phyloP scores from a whole-genome alignment of 2,888 invertebrate genomes.

The Omphaloscelis lunosa region DNA sequence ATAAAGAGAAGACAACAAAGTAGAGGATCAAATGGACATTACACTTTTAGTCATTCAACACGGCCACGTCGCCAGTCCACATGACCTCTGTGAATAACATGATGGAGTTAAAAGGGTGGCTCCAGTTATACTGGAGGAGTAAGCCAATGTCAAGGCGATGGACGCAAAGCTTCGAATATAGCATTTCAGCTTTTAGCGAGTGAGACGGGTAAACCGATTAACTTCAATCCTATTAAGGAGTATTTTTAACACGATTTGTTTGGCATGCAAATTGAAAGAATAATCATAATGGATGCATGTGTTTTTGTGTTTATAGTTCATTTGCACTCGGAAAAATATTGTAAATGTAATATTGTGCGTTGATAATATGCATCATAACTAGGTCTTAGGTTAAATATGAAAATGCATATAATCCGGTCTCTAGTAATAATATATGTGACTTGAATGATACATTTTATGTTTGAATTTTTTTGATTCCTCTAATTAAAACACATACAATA shows the following conservation, averaged over 20 bases:
- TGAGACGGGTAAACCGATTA: slow-evolving; percentile 45
- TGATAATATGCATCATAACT: too few relatives aligned
- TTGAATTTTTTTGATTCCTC: slow-evolving; percentile 19
- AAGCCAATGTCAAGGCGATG: slow-evolving; percentile 70
- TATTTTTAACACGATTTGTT: slow-evolving; percentile 22
- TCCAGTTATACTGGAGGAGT: slow-evolving; percentile 36
- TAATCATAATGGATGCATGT: background rate
- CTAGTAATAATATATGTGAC: background rate
- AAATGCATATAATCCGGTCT: too few relatives aligned
- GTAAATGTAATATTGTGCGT: too few relatives aligned
- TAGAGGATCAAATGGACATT: slow-evolving; percentile 72
- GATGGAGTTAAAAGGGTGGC: slow-evolving; percentile 38
- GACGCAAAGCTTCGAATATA: slow-evolving; percentile 58
- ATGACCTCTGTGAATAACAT: slow-evolving; percentile 9
- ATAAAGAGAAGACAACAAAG: slow-evolving; percentile 70
- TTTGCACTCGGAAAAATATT: too few relatives aligned
- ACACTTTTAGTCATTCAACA: slow-evolving; percentile 69
- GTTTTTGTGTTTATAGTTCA: too few relatives aligned
- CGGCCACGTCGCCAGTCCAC: slow-evolving; percentile 40
- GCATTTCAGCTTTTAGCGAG: slow-evolving; percentile 53
- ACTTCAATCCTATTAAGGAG: slow-evolving; percentile 41
- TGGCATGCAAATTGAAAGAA: background rate
- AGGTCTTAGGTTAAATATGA: too few relatives aligned
- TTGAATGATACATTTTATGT: background rate
- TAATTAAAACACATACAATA: slow-evolving; percentile 5